Conservation (phyloP, 1,140 invertebrate genomes). For the Euura saliciscinereae region DNA sequence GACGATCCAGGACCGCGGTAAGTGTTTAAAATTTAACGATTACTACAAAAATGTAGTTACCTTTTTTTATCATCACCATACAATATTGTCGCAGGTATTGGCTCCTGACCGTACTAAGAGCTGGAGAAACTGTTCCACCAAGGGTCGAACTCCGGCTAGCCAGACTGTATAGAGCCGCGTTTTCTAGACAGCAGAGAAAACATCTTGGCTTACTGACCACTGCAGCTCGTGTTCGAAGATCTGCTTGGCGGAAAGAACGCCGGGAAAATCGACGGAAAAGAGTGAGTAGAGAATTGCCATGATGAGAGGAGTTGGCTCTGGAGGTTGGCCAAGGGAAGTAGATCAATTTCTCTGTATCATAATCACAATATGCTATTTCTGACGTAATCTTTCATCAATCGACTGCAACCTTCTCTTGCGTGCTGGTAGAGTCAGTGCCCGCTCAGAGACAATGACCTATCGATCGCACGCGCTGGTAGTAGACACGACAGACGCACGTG, state of each 20-base stretch:
- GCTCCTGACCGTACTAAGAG: conserved; percentile 76
- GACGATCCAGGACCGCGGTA: conserved; percentile 57
- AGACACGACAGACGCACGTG: background rate
- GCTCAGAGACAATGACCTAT: background rate
- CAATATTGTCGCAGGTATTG: conserved; percentile 65
- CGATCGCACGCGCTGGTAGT: background rate
- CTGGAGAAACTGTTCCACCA: conserved; percentile 47
- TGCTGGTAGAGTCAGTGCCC: background rate
- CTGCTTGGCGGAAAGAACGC: conserved; percentile 8
- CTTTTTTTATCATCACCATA: too few relatives aligned
- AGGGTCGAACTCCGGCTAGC: conserved; percentile 59
- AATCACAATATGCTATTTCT: too few relatives aligned
- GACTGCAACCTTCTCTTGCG: background rate
- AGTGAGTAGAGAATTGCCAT: background rate
- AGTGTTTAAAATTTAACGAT: conserved; percentile 9
- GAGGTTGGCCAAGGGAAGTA: too few relatives aligned
- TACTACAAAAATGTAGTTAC: too few relatives aligned
- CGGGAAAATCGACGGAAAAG: background rate
- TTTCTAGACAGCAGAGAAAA: conserved; percentile 56
- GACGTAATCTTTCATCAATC: too few relatives aligned
- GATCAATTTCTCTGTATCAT: too few relatives aligned
- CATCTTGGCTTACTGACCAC: conserved; percentile 47
- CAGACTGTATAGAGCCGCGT: conserved; percentile 58
- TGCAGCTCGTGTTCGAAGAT: conserved; percentile 38
- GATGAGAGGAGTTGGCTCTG: too few relatives aligned